Percentiles rank a stretch among this genome's conserved stretches.
Conservation (phyloP, 2,113 vertebrate species). For the Tragelaphus imberbis region DNA sequence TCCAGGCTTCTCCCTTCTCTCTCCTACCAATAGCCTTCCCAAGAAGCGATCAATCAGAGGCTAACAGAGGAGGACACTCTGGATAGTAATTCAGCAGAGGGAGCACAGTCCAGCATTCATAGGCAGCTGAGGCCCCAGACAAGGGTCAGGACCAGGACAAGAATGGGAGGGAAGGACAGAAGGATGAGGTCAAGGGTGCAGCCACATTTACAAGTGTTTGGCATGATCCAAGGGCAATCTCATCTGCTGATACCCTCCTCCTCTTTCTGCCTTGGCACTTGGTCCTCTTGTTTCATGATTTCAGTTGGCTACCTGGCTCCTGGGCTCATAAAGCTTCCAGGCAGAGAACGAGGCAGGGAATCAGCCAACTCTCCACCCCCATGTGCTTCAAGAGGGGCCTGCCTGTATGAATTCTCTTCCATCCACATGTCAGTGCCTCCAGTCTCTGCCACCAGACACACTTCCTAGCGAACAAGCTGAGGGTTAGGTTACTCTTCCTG, state of each 20-base stretch:
- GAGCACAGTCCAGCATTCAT: background rate
- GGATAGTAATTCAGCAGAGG: background rate
- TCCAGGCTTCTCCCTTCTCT: background rate
- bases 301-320: too few relatives aligned
- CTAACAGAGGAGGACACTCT: background rate
- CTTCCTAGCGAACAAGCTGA: background rate
- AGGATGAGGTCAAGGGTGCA: background rate
- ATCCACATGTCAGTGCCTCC: background rate
- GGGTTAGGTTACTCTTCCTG: background rate
- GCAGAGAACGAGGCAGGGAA: background rate
- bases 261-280: background rate
- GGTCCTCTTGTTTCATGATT: background rate
- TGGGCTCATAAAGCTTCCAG: background rate
- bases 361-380: background rate
- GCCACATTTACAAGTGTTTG: background rate
- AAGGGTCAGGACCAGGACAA: background rate
- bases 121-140: background rate
- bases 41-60: background rate
- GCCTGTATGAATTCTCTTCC: background rate
- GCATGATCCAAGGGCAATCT: background rate
- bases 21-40: background rate
- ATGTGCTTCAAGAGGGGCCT: background rate
- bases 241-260: background rate
- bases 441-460: background rate
- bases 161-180: background rate